phyloP scores from a whole-genome alignment of 2,113 vertebrate genomes.

The Dryoscopus gambensis region DNA sequence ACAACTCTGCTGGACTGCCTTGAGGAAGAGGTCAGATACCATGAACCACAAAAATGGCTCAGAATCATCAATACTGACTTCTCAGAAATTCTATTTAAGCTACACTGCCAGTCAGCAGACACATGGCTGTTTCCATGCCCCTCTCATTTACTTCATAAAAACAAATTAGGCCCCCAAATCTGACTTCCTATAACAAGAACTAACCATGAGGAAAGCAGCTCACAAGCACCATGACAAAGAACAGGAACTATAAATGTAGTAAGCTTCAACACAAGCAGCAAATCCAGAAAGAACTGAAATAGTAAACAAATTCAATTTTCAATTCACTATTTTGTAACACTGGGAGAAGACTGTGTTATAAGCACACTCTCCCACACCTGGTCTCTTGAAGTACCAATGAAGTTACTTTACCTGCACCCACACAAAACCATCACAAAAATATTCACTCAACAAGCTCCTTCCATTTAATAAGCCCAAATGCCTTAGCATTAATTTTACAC shows the following conservation, averaged over 20 bases:
- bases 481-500: conserved; percentile 27
- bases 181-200: conserved; percentile 22
- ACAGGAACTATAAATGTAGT: background rate
- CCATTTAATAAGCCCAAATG: background rate
- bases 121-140: background rate
- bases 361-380: background rate
- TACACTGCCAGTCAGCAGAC: background rate
- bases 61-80: conserved; percentile 7
- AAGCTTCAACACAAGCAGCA: background rate
- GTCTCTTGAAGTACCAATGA: background rate
- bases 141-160: background rate
- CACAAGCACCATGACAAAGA: conserved; percentile 52
- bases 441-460: background rate
- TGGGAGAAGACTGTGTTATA: background rate
- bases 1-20: background rate
- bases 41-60: background rate
- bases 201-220: conserved; percentile 37
- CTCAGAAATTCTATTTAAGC: background rate
- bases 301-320: background rate
- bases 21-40: background rate
- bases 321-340: background rate
- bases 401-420: background rate
- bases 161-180: background rate
- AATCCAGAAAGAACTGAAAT: background rate
- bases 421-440: background rate